Evolutionary conservation across 2,113 vertebrate species (phyloP).

Genomic region (Telmatochromis sp.): DNA sequence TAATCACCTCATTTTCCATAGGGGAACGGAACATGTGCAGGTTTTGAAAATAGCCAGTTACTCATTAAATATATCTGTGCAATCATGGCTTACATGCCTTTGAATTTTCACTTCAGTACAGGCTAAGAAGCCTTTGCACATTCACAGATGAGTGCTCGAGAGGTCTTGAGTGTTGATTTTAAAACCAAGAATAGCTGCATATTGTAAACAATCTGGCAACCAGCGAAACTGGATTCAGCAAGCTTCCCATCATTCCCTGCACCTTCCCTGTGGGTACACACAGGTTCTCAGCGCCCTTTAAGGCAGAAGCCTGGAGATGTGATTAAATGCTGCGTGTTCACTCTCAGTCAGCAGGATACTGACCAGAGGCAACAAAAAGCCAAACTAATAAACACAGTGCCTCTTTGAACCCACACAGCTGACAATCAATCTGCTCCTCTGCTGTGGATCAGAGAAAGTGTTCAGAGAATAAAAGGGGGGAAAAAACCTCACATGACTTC

Average conservation of each 20-base stretch:
- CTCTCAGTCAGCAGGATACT: slow-evolving; percentile 57
- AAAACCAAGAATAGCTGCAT: not conserved
- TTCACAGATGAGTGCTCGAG: not conserved
- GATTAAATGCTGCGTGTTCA: slow-evolving; percentile 51
- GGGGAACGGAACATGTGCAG: not conserved
- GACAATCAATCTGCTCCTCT: slow-evolving; percentile 43
- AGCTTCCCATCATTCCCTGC: not conserved
- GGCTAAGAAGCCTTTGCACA: not conserved
- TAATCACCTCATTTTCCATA: not conserved
- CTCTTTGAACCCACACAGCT: slow-evolving; percentile 23
- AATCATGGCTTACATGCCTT: not conserved
- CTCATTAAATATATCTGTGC: not conserved
- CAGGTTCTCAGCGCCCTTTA: slow-evolving; percentile 17
- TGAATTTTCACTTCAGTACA: not conserved
- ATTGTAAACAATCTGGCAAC: not conserved
- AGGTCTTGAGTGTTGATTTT: not conserved
- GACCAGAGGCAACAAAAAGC: slow-evolving; percentile 45
- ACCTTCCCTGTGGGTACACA: not conserved
- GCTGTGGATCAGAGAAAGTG: slow-evolving; percentile 4
- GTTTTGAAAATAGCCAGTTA: not conserved
- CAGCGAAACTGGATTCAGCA: not conserved
- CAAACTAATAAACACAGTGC: slow-evolving; percentile 56
- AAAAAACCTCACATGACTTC: not conserved
- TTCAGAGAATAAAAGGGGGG: not conserved
- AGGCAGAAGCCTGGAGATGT: slow-evolving; percentile 47